phyloP scores from a whole-genome alignment of 2,113 vertebrate species.

The Morone chrysops region DNA sequence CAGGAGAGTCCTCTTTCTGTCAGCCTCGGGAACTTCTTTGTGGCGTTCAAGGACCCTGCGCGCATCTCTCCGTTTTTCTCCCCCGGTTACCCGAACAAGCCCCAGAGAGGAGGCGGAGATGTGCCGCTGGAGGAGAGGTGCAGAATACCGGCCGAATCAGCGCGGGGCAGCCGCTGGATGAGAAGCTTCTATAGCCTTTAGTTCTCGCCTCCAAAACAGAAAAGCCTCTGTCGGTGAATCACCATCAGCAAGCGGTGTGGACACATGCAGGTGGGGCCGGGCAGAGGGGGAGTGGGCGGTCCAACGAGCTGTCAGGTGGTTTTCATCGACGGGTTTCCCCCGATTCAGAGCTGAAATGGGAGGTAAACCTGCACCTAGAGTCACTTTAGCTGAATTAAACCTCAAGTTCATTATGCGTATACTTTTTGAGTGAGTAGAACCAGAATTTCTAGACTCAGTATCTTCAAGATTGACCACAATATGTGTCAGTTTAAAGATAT shows the following conservation, averaged over 20 bases:
- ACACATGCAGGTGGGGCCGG: conserved; percentile 30
- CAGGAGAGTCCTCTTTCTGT: conserved; percentile 11
- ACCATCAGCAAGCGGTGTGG: conserved; percentile 1
- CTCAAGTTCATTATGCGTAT: no score
- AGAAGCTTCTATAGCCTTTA: background rate
- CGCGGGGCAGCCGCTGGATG: background rate
- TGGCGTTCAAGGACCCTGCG: conserved; percentile 46
- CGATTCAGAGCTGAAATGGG: fast-evolving
- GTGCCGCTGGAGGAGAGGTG: background rate
- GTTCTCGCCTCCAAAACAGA: background rate
- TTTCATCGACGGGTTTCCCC: conserved; percentile 29
- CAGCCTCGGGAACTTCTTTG: conserved; percentile 31
- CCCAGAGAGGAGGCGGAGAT: background rate
- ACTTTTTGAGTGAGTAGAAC: no score
- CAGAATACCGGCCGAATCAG: background rate
- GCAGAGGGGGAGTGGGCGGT: conserved; percentile 32
- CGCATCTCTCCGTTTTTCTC: conserved; percentile 23
- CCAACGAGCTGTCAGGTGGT: conserved; percentile 18
- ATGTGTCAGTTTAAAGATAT: no score
- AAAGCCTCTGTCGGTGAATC: background rate
- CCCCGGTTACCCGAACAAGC: background rate
- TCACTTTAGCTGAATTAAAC: no score
- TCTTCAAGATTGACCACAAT: no score
- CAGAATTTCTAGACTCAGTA: no score
- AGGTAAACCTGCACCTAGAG: background rate